Conservation (phyloP, 2,888 invertebrate species). For the Lasioglossum villosulum region DNA sequence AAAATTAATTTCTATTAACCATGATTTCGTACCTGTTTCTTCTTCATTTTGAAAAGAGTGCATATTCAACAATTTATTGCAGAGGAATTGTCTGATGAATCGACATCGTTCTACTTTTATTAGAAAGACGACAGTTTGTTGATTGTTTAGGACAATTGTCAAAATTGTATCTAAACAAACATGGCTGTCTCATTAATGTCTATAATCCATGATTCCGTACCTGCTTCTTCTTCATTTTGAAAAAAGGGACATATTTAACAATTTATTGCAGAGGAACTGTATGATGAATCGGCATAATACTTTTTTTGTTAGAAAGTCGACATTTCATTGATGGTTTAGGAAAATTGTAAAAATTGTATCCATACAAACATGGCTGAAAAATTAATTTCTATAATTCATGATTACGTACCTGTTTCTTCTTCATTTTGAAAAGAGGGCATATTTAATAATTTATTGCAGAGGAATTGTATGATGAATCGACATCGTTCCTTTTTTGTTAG, state of each 20-base stretch:
- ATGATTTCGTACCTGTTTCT: background rate
- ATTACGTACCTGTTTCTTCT: background rate
- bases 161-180: background rate
- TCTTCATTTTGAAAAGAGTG: background rate
- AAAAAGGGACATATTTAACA: background rate
- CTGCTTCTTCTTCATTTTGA: background rate
- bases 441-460: background rate
- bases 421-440: background rate
- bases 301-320: background rate
- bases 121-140: too few relatives aligned
- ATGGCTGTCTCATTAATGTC: background rate
- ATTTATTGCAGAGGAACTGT: background rate
- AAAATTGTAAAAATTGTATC: too few relatives aligned
- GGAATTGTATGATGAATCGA: background rate
- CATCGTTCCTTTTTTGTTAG: background rate
- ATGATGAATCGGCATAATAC: accelerated
- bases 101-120: too few relatives aligned
- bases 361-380: too few relatives aligned
- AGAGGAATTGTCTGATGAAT: background rate
- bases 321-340: too few relatives aligned
- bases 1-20: background rate
- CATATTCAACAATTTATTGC: background rate
- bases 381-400: too few relatives aligned
- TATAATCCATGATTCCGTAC: too few relatives aligned
- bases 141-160: background rate